phyloP scores from a whole-genome alignment of 1,140 invertebrate species.

The Homarus americanus region DNA sequence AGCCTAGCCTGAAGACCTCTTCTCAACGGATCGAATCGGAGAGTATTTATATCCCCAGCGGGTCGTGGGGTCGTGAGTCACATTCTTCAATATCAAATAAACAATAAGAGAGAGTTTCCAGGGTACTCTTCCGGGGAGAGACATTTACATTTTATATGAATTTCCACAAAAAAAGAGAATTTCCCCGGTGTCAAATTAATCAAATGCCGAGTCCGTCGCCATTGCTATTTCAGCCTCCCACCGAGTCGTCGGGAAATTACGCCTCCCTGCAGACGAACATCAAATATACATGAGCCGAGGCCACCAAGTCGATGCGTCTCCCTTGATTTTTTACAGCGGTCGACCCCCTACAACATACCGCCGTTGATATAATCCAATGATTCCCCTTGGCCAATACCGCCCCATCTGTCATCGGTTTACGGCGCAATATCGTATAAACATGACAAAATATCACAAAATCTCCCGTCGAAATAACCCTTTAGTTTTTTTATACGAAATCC shows the following conservation, averaged over 20 bases:
- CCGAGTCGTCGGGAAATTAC: background rate
- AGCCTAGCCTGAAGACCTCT: no score
- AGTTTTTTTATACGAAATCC: constrained; percentile 11
- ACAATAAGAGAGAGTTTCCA: background rate
- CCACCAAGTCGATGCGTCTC: constrained; percentile 6
- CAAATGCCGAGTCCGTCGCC: background rate
- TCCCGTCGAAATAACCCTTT: constrained; percentile 59
- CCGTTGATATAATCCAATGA: constrained; percentile 46
- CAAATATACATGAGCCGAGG: constrained; percentile 33
- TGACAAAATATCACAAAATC: constrained; percentile 65
- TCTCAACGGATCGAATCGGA: no score
- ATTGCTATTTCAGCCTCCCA: background rate
- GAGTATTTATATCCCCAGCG: no score
- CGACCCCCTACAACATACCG: background rate
- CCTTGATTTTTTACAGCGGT: background rate
- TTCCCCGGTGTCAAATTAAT: constrained; percentile 21
- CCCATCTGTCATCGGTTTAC: constrained; percentile 65
- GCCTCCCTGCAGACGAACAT: constrained; percentile 15
- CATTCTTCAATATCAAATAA: constrained; percentile 20
- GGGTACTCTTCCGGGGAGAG: background rate
- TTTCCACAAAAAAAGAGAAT: background rate
- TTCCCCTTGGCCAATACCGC: constrained; percentile 43
- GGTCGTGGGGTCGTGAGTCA: background rate
- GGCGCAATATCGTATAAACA: constrained; percentile 63
- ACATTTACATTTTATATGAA: no score